Conservation (phyloP, 1,140 invertebrate genomes). For the Lepidurus couesii region DNA sequence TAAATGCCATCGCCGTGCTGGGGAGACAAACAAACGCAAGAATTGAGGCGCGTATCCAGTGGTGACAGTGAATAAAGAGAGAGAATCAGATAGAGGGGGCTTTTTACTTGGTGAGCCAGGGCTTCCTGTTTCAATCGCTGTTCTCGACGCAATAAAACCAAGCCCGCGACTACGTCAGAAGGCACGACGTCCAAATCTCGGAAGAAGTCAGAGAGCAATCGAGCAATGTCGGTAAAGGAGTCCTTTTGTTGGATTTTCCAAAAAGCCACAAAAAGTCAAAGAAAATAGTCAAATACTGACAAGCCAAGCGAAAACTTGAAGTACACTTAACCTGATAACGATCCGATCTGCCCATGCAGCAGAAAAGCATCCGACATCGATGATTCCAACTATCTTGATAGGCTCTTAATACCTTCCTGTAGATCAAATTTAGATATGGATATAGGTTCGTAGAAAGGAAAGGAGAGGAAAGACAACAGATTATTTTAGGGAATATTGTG, state of each 20-base stretch:
- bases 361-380: constrained; percentile 74
- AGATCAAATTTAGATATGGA: constrained; percentile 38
- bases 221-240: constrained; percentile 79
- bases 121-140: constrained; percentile 73
- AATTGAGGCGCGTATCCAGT: constrained; percentile 44
- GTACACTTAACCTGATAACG: constrained; percentile 57
- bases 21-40: constrained; percentile 23
- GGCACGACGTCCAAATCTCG: constrained; percentile 86
- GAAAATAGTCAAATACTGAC: constrained; percentile 2
- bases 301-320: neutral
- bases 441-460: neutral
- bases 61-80: constrained; percentile 45
- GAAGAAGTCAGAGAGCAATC: constrained; percentile 81
- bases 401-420: constrained; percentile 76
- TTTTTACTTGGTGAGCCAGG: constrained; percentile 64
- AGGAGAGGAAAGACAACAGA: neutral
- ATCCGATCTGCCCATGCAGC: constrained; percentile 75
- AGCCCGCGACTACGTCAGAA: constrained; percentile 79
- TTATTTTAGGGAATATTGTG: neutral
- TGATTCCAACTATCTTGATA: constrained; percentile 89
- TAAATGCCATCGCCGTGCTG: constrained; percentile 78
- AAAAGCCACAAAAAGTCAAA: constrained; percentile 29
- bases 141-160: constrained; percentile 72
- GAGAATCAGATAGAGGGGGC: neutral
- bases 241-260: constrained; percentile 51